Base-by-base conservation (phyloP, 2,797 vertebrate species). In the Eleutherodactylus coqui region DNA sequence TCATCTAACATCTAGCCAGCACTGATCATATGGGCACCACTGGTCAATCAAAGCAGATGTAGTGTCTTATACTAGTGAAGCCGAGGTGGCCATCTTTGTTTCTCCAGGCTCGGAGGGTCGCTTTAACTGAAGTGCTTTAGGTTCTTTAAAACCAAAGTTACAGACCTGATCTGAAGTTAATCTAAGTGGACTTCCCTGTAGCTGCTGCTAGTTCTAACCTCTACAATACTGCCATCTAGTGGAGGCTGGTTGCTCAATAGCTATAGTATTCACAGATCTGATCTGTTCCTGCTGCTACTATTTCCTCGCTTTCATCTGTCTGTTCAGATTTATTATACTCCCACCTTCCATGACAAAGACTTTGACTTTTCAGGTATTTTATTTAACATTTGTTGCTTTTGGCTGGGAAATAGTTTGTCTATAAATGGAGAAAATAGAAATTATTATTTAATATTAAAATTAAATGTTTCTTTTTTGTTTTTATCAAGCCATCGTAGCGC, bases 271-370 rank as follows among this genome's bases (percentile, higher is more conserved):
- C 21, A 47, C 7, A 43, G 29, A 29, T 9, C 13, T 41, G 27
- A 9, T 21, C 32, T 64, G 13, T 34, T 36, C 32, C 53, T 85
- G 76, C 76, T 79, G 76, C 84, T 79, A 58, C 83, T 70, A 45
- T 72, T 85, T 58, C 51, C 24, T 70, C 29, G 34, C 34, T 0
- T 32, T 69, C 29, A 27, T 1, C 24, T 84, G 64, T 19, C 21
- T 69, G 24, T 21, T 8, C 41, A 72, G 8, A 4, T 34, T 41
- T 45, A 17, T 55, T 24, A 9, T 34, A 47, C 27, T 34, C 19
- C 0, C 24, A 55, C 32, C 21, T 76, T 49, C 55, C 19, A 41
- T 14, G n/a, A 32, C 24, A 24, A 78, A 21, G 70, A 55, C 29
- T 36, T 11, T 24, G 27, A 58, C 13, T 69, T 47, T 85, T 62